phyloP scores from a whole-genome alignment of 2,888 invertebrate genomes.

The Philereme transversata region DNA sequence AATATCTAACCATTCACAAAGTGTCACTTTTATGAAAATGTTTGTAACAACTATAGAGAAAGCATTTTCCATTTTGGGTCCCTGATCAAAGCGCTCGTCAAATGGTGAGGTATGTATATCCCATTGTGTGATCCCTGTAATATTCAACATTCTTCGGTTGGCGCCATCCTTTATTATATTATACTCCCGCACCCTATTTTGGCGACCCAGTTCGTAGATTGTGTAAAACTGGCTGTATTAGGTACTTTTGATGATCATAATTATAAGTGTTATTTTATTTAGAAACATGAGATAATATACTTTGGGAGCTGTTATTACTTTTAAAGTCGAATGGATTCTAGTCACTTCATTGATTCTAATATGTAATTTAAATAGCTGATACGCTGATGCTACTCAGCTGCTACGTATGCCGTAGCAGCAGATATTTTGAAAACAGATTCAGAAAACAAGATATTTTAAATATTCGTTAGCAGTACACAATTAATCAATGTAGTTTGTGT shows the following conservation, averaged over 20 bases:
- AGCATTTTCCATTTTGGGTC: constrained; percentile 1
- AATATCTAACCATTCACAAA: no score
- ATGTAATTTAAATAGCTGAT: no score
- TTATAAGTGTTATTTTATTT: no score
- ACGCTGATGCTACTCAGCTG: neutral
- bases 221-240: neutral
- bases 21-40: neutral
- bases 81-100: constrained; percentile 23
- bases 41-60: neutral
- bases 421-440: neutral
- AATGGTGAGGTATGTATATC: constrained; percentile 25
- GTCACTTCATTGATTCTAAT: no score
- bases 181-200: constrained; percentile 16
- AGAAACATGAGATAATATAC: no score
- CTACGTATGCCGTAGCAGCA: neutral
- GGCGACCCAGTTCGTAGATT: constrained; percentile 4
- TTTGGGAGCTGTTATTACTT: no score
- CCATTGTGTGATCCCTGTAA: constrained; percentile 31
- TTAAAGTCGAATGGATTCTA: no score
- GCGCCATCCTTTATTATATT: constrained; percentile 32
- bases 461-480: no score
- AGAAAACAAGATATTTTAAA: no score
- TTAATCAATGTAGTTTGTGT: no score
- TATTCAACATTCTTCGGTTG: constrained; percentile 32
- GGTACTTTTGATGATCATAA: neutral